Evolutionary conservation across 1,140 invertebrate species (phyloP), one percentile per base, ranked within the genome.

Genomic region (Macrosteles quadrilineatus): DNA sequence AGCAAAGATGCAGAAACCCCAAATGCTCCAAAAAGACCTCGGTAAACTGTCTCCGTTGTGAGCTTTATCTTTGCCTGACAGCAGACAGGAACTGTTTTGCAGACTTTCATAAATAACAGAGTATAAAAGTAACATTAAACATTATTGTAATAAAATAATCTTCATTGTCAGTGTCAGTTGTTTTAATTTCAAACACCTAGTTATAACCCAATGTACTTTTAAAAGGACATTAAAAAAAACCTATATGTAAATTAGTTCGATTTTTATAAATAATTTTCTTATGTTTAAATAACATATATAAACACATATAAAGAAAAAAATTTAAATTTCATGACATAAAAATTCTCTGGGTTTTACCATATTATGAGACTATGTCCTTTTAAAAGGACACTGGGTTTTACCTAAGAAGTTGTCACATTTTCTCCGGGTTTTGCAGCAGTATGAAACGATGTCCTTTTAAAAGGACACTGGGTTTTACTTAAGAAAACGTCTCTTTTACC

Each of bases 181-280:
- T 12, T 12, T 27, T 30, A 31, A 27, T 29, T 6, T 19, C 23
- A 6, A 19, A 25, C 29, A 29, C 30, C 29, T 11, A 62, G 12
- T 30, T 25, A 62, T 9, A 19, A 62, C 57, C 57, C 12, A 62
- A 29, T 62, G 12, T 62, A 4, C 57, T 62, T 62, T 25, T 62
- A 62, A 29, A 62, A 62, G 57, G 12, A 62, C 57, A 62, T 62
- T 11, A 6, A 53, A 6, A 53, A 53, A 53, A 6, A 6, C 11
- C 21, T 14, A 11, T 14, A 53, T 14, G 21, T 14, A 6, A 53
- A 6, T 17, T 17, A 11, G 21, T 14, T 4, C 11, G 4, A 53
- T 53, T 53, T 53, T 53, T 53, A 21, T 53, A 21, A n/a, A n/a
- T n/a, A 14, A 11, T 14, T 53, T 43, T 43, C 17, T 43, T 43